Conservation (phyloP, 2,797 vertebrate genomes). For the Thripadectes ignobilis region DNA sequence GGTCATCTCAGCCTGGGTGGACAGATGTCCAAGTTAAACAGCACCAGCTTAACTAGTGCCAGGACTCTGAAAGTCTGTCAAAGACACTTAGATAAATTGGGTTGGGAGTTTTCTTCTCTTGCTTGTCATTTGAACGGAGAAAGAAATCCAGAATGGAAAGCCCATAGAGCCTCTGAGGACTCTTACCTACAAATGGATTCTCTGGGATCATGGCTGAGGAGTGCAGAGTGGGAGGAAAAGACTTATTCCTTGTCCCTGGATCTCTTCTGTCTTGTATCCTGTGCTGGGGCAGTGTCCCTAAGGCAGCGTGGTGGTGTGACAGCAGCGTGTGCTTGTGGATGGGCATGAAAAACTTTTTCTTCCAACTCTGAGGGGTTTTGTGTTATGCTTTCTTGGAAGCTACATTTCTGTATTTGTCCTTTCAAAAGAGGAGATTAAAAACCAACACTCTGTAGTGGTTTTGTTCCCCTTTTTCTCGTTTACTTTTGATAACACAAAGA, state of each 20-base stretch:
- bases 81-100: slow-evolving; percentile 26
- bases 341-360: not conserved
- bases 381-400: not conserved
- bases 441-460: rapidly evolving
- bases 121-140: not conserved
- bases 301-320: not conserved
- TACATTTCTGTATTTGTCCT: not conserved
- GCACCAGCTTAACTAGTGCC: slow-evolving; percentile 44
- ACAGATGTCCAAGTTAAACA: slow-evolving; percentile 64
- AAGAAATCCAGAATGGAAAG: not conserved
- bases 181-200: not conserved
- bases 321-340: not conserved
- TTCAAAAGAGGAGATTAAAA: not conserved
- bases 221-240: not conserved
- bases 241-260: not conserved
- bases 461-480: not conserved
- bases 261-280: not conserved
- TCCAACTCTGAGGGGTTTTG: not conserved
- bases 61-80: not conserved
- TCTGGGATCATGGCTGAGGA: not conserved
- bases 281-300: not conserved
- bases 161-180: not conserved
- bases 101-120: slow-evolving; percentile 18
- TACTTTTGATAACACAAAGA: not conserved
- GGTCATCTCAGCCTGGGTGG: slow-evolving; percentile 44